phyloP scores from a whole-genome alignment of 1,140 invertebrate genomes.

The Phortica variegata region DNA sequence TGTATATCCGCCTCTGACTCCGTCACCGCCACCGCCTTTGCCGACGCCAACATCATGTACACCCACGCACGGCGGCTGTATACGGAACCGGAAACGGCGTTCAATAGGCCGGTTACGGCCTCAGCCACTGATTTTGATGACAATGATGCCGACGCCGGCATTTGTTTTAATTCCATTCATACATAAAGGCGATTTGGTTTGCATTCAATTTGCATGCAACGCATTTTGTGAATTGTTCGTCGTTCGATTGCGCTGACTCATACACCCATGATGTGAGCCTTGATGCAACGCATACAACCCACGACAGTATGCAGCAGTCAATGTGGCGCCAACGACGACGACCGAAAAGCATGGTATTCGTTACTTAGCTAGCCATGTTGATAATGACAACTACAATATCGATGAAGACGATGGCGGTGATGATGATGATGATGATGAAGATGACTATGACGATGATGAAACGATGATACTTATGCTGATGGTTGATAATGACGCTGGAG shows the following conservation, averaged over 20 bases:
- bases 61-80: conserved; percentile 8
- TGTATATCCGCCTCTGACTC: too few relatives aligned
- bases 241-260: too few relatives aligned
- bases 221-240: too few relatives aligned
- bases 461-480: conserved; percentile 5
- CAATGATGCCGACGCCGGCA: conserved; percentile 27
- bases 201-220: conserved; percentile 33
- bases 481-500: conserved; percentile 1
- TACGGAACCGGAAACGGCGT: conserved; percentile 32
- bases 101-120: too few relatives aligned
- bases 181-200: conserved; percentile 25
- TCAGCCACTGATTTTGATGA: too few relatives aligned
- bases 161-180: conserved; percentile 42
- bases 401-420: neutral
- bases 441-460: too few relatives aligned
- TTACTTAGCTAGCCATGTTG: conserved; percentile 35
- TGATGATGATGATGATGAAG: conserved; percentile 3
- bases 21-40: too few relatives aligned
- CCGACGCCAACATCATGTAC: too few relatives aligned
- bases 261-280: too few relatives aligned
- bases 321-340: conserved; percentile 19
- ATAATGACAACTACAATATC: conserved; percentile 17
- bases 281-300: too few relatives aligned
- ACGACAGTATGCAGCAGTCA: conserved; percentile 41
- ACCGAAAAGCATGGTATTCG: conserved; percentile 16